Conservation (phyloP, 2,113 vertebrate genomes). For the Clarias gariepinus region DNA sequence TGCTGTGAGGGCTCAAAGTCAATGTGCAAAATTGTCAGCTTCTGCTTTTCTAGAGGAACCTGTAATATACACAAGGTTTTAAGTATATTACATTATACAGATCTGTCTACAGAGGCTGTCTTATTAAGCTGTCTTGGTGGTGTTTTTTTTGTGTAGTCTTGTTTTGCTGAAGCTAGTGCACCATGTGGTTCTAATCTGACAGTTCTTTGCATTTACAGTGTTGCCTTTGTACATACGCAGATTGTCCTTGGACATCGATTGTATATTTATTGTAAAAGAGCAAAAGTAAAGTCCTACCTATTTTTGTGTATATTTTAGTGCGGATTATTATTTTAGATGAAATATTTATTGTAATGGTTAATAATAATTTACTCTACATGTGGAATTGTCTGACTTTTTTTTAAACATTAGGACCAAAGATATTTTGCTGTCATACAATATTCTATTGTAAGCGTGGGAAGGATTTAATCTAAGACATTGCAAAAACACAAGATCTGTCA, state of each 20-base stretch:
- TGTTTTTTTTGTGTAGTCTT: background rate
- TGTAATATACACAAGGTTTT: background rate
- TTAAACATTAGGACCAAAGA: background rate
- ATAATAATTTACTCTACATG: background rate
- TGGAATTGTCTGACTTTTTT: background rate
- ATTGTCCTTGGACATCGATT: background rate
- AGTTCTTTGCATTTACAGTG: background rate
- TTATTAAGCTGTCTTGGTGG: background rate
- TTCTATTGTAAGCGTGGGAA: background rate
- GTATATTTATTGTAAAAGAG: background rate
- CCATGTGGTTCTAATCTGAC: background rate
- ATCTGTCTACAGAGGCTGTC: background rate
- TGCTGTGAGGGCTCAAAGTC: constrained; percentile 4
- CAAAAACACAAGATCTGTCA: constrained; percentile 2
- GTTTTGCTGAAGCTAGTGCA: background rate
- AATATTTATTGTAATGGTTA: background rate
- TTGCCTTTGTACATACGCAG: background rate
- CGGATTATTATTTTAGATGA: background rate
- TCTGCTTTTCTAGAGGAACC: background rate
- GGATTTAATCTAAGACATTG: background rate
- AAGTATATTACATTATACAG: background rate
- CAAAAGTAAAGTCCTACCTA: background rate
- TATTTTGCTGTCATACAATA: background rate
- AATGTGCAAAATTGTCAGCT: background rate
- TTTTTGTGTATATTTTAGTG: background rate